phyloP scores from a whole-genome alignment of 2,797 vertebrate species.

The Xenopus petersii region DNA sequence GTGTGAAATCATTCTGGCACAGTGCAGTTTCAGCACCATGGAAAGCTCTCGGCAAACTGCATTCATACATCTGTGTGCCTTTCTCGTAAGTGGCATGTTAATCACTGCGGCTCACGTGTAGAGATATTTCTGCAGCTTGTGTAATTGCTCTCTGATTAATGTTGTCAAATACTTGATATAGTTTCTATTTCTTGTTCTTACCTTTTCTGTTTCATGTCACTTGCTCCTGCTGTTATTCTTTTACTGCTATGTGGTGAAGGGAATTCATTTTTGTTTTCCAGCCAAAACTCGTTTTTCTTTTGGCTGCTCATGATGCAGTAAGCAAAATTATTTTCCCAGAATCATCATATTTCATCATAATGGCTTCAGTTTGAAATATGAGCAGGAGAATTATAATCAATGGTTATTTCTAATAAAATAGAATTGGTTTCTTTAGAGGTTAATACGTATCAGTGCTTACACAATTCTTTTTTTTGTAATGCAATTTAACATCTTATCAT shows the following conservation, averaged over 20 bases:
- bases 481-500: too few species aligned
- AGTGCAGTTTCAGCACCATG: not conserved
- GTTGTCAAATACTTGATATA: conserved; percentile 1
- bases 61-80: conserved; percentile 7
- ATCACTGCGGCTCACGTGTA: not conserved
- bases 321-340: too few species aligned
- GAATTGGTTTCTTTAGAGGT: too few species aligned
- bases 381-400: too few species aligned
- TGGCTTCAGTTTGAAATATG: too few species aligned
- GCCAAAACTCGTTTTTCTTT: too few species aligned
- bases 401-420: too few species aligned
- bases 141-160: conserved; percentile 13
- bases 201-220: not conserved
- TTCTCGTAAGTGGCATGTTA: conserved; percentile 20
- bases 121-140: conserved; percentile 1
- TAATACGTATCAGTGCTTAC: too few species aligned
- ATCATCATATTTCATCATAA: too few species aligned
- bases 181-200: conserved; percentile 10
- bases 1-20: conserved; percentile 15
- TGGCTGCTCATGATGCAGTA: not conserved
- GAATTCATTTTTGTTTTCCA: too few species aligned
- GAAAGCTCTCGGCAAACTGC: conserved; percentile 12
- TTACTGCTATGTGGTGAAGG: not conserved
- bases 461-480: too few species aligned
- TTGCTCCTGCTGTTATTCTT: not conserved